A percentile compares a stretch with the other conserved stretches of the same genome.
Conservation (phyloP, 2,797 vertebrate genomes). For the Selene dorsalis region DNA sequence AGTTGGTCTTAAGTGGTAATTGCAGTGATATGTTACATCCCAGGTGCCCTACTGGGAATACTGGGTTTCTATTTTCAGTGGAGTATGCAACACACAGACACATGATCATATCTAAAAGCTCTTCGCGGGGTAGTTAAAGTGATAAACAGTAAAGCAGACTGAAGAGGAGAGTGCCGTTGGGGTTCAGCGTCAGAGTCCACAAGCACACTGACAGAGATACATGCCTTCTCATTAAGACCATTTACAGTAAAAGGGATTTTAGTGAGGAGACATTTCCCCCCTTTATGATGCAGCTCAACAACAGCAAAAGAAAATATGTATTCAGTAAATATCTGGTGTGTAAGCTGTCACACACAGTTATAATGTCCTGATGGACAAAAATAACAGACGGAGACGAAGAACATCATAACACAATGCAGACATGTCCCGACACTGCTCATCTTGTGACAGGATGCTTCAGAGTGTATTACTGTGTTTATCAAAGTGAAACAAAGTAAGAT, state of each 20-base stretch:
- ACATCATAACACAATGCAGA: background rate
- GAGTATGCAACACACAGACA: conserved; percentile 42
- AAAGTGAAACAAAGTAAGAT: background rate
- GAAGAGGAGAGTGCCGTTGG: conserved; percentile 24
- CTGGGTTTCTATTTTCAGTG: conserved; percentile 55
- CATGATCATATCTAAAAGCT: conserved; percentile 62
- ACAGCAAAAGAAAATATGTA: background rate
- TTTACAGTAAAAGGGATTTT: background rate
- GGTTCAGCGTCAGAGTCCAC: conserved; percentile 19
- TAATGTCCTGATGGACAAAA: background rate
- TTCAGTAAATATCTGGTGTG: background rate
- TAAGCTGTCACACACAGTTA: background rate
- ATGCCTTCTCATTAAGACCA: background rate
- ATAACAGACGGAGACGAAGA: background rate
- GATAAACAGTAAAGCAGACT: conserved; percentile 36
- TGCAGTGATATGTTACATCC: conserved; percentile 34
- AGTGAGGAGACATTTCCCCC: background rate
- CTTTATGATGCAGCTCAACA: background rate
- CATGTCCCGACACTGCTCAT: too few species aligned
- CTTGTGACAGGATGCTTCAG: background rate
- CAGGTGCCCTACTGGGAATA: conserved; percentile 33
- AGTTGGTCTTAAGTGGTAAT: conserved; percentile 32
- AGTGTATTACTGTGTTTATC: background rate
- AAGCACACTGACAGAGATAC: background rate
- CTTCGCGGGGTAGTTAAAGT: conserved; percentile 57